These are phyloP conservation scores for Phoebastria nigripes DNA, from an alignment of 2,797 vertebrate genomes.

Conservation along the genomic window DNA sequence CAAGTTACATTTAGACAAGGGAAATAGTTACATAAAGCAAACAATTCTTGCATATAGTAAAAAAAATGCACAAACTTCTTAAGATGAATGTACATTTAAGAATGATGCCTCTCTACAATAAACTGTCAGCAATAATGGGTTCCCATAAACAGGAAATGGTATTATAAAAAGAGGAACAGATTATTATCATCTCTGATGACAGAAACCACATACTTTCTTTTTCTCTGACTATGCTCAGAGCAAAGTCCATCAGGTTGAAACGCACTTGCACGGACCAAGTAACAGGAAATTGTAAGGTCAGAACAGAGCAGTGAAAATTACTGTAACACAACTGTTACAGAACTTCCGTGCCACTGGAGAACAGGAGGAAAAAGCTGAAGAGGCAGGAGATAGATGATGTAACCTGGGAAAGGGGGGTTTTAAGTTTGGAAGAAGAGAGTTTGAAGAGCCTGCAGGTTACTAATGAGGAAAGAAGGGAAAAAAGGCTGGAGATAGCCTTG, in stretches of 20 bases:
- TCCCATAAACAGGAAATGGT: conserved; percentile 12
- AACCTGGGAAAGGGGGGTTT: background rate
- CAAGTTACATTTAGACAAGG: conserved; percentile 51
- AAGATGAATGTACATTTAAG: background rate
- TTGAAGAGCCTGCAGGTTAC: background rate
- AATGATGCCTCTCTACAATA: background rate
- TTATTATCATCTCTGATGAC: background rate
- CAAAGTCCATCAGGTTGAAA: background rate
- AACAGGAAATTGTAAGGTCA: background rate
- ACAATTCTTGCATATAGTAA: background rate
- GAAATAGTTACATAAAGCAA: conserved; percentile 44
- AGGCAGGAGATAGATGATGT: background rate
- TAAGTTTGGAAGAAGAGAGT: background rate
- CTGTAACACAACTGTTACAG: background rate
- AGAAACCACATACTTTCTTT: background rate
- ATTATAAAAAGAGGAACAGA: background rate
- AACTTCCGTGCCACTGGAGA: background rate
- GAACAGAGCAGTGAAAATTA: background rate
- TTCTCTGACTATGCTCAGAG: background rate
- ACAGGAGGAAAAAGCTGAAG: background rate
- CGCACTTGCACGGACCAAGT: background rate
- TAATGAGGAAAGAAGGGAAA: background rate
- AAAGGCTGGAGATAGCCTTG: background rate
- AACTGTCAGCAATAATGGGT: conserved; percentile 2
- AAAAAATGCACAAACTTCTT: background rate